Evolutionary conservation across 2,888 invertebrate species (phyloP).

Genomic region (Drosophila mettleri): DNA sequence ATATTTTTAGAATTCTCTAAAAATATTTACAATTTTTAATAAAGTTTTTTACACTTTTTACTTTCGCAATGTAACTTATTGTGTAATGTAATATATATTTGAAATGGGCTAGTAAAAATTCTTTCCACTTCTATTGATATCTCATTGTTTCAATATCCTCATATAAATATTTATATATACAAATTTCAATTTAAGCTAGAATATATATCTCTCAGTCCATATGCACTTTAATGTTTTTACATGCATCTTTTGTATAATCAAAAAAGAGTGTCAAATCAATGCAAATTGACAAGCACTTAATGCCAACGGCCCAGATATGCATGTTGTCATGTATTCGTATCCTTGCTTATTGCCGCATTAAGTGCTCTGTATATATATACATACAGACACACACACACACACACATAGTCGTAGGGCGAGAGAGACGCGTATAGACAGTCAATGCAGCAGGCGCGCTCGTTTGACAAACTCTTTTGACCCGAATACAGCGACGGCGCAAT

Average conservation of each 20-base stretch:
- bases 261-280: slow-evolving; percentile 9
- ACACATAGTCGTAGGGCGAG: too few species aligned
- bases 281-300: slow-evolving; percentile 60
- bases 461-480: slow-evolving; percentile 68
- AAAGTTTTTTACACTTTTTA: too few species aligned
- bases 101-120: too few species aligned
- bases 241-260: slow-evolving; percentile 16
- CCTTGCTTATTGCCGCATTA: slow-evolving; percentile 58
- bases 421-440: slow-evolving; percentile 7
- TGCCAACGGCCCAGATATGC: slow-evolving; percentile 53
- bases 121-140: too few species aligned
- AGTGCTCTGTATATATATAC: slow-evolving; percentile 38
- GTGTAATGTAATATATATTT: too few species aligned
- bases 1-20: too few species aligned
- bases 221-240: not conserved
- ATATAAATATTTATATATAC: too few species aligned
- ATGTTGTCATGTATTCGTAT: slow-evolving; percentile 26
- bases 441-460: slow-evolving; percentile 31
- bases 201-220: not conserved
- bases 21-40: too few species aligned
- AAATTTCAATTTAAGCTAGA: not conserved
- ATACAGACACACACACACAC: slow-evolving; percentile 3
- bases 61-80: too few species aligned
- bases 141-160: too few species aligned
- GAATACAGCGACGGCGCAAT: slow-evolving; percentile 43